phyloP scores from a whole-genome alignment of 2,113 vertebrate species.

The Mustela nigripes region DNA sequence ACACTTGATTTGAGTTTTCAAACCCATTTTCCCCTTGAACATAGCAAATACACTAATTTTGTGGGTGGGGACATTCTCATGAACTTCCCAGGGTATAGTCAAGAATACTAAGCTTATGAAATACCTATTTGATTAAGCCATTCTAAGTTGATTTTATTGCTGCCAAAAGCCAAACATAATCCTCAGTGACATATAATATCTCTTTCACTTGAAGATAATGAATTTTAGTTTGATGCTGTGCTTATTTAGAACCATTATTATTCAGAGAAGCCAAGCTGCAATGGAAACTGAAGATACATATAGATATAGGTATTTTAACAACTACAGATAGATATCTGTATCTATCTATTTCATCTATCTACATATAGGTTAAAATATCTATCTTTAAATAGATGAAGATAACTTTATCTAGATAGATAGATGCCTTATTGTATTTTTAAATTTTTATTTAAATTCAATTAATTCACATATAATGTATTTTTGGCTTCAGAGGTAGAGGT shows the following conservation, averaged over 20 bases:
- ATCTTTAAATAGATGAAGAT: not conserved
- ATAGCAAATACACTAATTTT: not conserved
- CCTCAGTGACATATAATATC: not conserved
- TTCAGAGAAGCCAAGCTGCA: slow-evolving; percentile 23
- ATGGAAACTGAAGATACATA: not conserved
- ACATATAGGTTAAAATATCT: not conserved
- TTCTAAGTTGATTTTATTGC: not conserved
- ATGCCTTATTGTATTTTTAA: not conserved
- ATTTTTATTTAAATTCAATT: too few relatives aligned
- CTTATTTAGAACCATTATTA: slow-evolving; percentile 30
- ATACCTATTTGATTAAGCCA: not conserved
- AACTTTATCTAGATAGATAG: not conserved
- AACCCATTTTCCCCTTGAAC: not conserved
- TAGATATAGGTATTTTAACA: not conserved
- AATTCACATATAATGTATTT: not conserved
- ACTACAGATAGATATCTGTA: not conserved
- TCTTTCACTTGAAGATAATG: not conserved
- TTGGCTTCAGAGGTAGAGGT: not conserved
- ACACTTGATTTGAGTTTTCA: not conserved
- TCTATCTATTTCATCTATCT: too few relatives aligned
- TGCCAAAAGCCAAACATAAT: not conserved
- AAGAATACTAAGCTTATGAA: not conserved
- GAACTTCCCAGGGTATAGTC: not conserved
- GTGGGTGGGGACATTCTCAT: not conserved
- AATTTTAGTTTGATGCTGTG: not conserved